These are phyloP conservation scores for Strigamia transsilvanica DNA, from an alignment of 2,888 invertebrate genomes.

Conservation along the genomic window DNA sequence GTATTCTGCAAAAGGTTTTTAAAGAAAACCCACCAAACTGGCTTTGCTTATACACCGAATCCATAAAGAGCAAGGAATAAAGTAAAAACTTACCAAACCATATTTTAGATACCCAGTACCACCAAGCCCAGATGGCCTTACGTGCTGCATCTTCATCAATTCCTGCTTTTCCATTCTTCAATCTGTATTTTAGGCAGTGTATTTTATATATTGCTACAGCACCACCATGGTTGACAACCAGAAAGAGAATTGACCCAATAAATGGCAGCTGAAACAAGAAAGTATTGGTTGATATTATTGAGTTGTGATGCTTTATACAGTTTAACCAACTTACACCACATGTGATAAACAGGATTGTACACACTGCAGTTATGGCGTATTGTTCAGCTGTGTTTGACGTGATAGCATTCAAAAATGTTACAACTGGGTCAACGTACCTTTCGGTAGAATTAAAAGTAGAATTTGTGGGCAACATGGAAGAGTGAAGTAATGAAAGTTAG, in stretches of 20 bases:
- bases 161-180: not conserved
- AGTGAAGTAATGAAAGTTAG: too few species aligned
- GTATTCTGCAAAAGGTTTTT: too few species aligned
- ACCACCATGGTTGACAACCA: not conserved
- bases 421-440: not conserved
- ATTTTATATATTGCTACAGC: too few species aligned
- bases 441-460: not conserved
- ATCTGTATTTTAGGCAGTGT: not conserved
- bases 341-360: not conserved
- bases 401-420: not conserved
- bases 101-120: not conserved
- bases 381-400: not conserved
- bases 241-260: too few species aligned
- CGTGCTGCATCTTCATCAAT: not conserved
- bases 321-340: too few species aligned
- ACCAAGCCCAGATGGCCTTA: not conserved
- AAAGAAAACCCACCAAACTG: too few species aligned
- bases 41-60: too few species aligned
- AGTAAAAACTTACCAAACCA: not conserved
- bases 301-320: too few species aligned
- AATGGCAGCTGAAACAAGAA: too few species aligned
- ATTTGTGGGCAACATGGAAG: too few species aligned
- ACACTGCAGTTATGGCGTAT: not conserved
- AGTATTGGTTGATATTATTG: too few species aligned
- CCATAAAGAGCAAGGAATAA: not conserved